A percentile compares a stretch with the other conserved stretches of the same genome.
These are phyloP conservation scores for Cepaea nemoralis DNA, from an alignment of 1,140 invertebrate species.

Conservation along the genomic window DNA sequence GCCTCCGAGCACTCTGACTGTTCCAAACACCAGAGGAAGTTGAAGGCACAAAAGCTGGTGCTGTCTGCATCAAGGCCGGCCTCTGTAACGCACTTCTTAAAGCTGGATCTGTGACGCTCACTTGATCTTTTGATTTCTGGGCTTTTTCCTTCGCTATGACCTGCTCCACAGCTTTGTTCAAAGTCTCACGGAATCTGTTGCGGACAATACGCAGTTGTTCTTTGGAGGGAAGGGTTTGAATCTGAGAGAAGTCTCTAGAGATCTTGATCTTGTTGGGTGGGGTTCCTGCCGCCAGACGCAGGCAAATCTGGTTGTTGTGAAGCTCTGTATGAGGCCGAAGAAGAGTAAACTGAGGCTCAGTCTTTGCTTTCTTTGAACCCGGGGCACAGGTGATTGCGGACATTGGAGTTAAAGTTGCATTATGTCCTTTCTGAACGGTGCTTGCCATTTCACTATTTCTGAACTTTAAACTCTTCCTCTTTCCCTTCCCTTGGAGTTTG, in stretches of 20 bases:
- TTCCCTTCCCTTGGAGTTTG: background rate
- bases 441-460: background rate
- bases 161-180: conserved; percentile 36
- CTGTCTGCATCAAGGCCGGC: background rate
- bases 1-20: background rate
- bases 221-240: conserved; percentile 41
- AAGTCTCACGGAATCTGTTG: conserved; percentile 34
- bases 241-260: conserved; percentile 39
- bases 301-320: conserved; percentile 34
- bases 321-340: conserved; percentile 34
- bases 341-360: conserved; percentile 36
- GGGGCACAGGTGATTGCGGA: background rate
- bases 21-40: background rate
- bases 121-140: background rate
- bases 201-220: conserved; percentile 37
- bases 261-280: conserved; percentile 39
- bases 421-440: background rate
- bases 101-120: background rate
- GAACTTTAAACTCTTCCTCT: background rate
- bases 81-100: conserved; percentile 23
- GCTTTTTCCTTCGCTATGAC: conserved; percentile 26
- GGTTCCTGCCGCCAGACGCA: conserved; percentile 27
- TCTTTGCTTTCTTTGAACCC: conserved; percentile 7
- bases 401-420: too few relatives aligned
- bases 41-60: background rate